A percentile compares a stretch with the other conserved stretches of the same genome.
These are phyloP conservation scores for Parauchenoglanis punctatus DNA, from an alignment of 2,797 vertebrate genomes.

Conservation along the genomic window DNA sequence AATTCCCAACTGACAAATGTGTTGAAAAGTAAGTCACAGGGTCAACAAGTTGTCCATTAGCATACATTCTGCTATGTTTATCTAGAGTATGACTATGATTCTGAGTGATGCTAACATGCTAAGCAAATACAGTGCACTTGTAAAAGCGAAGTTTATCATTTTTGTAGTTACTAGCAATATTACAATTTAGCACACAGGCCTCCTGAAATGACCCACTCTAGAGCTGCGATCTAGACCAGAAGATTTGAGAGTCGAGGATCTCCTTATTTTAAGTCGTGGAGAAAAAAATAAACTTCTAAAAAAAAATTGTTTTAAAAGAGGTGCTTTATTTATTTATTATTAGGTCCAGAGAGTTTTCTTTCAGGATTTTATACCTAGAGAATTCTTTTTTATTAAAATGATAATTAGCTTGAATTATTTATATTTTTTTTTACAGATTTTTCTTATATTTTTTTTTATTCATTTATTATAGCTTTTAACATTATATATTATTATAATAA, in stretches of 20 bases:
- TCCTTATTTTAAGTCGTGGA: background rate
- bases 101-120: background rate
- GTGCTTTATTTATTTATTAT: too few relatives aligned
- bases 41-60: background rate
- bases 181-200: background rate
- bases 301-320: too few relatives aligned
- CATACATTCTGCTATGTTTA: background rate
- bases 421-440: too few relatives aligned
- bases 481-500: too few relatives aligned
- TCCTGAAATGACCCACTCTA: background rate
- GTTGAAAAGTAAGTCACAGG: background rate
- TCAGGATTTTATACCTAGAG: too few relatives aligned
- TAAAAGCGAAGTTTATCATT: background rate
- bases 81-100: background rate
- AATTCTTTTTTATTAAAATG: too few relatives aligned
- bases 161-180: background rate
- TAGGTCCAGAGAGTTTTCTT: too few relatives aligned
- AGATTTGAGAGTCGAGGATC: background rate
- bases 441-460: too few relatives aligned
- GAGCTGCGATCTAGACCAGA: background rate
- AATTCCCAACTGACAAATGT: background rate
- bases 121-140: background rate
- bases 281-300: too few relatives aligned
- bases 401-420: too few relatives aligned
- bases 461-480: too few relatives aligned